Evolutionary conservation across 2,888 invertebrate genomes (phyloP).

Genomic region (Trilocha varians): DNA sequence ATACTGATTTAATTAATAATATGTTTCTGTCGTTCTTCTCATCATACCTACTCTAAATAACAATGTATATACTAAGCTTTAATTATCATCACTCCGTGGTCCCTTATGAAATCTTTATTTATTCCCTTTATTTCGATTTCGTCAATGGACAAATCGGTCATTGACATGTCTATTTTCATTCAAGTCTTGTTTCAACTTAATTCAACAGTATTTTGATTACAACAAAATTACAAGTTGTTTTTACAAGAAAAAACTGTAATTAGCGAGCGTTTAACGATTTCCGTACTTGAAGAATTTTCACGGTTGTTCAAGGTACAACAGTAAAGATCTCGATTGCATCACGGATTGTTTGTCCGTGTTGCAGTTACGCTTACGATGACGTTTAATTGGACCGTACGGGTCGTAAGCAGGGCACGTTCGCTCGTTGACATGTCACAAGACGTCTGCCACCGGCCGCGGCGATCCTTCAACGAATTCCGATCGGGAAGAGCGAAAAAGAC

Average conservation of each 20-base stretch:
- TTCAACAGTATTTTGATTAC: too few relatives aligned
- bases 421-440: constrained; percentile 66
- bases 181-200: too few relatives aligned
- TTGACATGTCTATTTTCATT: too few relatives aligned
- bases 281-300: constrained; percentile 43
- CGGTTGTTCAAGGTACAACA: constrained; percentile 47
- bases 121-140: too few relatives aligned
- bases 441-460: constrained; percentile 71
- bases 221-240: constrained; percentile 25
- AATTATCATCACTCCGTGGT: too few relatives aligned
- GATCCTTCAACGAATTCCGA: constrained; percentile 69
- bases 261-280: constrained; percentile 45
- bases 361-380: constrained; percentile 46
- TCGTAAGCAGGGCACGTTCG: constrained; percentile 66
- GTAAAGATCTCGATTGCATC: constrained; percentile 33
- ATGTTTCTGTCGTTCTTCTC: too few relatives aligned
- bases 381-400: constrained; percentile 65
- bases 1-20: too few relatives aligned
- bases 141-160: too few relatives aligned
- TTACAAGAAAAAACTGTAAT: constrained; percentile 33
- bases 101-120: too few relatives aligned
- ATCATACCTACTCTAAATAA: too few relatives aligned
- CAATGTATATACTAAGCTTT: too few relatives aligned
- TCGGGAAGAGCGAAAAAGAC: constrained; percentile 71
- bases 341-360: constrained; percentile 38